Base-by-base conservation (phyloP, 2,113 vertebrate species). In the Lynx canadensis region DNA sequence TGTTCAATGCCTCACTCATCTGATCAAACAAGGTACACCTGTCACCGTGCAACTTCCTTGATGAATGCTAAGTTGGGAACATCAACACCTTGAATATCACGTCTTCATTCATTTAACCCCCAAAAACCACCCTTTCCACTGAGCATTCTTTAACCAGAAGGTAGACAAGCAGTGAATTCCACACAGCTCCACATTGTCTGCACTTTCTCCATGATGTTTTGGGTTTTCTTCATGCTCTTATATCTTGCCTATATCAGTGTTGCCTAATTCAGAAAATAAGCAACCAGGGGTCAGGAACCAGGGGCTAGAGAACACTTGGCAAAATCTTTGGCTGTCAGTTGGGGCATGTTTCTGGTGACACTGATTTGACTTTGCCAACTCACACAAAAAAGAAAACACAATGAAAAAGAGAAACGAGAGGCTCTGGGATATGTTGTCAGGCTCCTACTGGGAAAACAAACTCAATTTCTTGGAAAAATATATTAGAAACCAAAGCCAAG, bases 1-100 rank as follows among this genome's bases (percentile, higher is more conserved):
- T 91, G 41, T 10, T 93, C 74, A 95, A 57, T 88, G 80, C 27
- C 27, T 74, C 55, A 74, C 79, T 91, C 94, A 80, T 69, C n/a
- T 73, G 21, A 36, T 73, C 88, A 45, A 18, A 50, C 55, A 48
- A 55, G 45, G 36, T 4, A 31, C 2, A 55, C 55, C 63, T 38
- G 38, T 95, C 65, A 41, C 82, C 74, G 68, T 41, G 5, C 78
- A 85, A 88, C 57, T 73, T 91, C 76, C 95, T 36, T 93, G 81
- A 91, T 57, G 78, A 94, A 2, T 13, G 69, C 65, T 84, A 65
- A 65, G 16, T 6, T 65, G 65, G 50, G 68, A 66, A 79, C 33
- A 19, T 16, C 27, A 25, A 74, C 45, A 27, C 73, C 48, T 86
- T 50, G 71, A 81, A 50, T 33, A 89, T 18, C 36, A 91, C 38